Evolutionary conservation across 1,140 invertebrate species (phyloP).

Genomic region (Cryptotermes secundus): DNA sequence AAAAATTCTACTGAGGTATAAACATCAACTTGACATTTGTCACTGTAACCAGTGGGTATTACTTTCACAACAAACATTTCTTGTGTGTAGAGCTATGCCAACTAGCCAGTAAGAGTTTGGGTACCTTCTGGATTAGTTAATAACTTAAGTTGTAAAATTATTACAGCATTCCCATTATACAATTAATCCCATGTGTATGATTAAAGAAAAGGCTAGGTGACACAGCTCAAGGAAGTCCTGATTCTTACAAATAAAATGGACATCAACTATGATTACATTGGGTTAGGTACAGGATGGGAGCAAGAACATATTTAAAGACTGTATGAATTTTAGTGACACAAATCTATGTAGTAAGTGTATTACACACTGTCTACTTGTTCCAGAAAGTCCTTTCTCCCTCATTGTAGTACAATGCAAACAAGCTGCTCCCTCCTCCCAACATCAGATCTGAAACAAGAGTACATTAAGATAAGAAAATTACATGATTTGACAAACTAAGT

Average conservation of each 20-base stretch:
- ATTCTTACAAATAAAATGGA: background rate
- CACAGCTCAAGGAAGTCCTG: background rate
- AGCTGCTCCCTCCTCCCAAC: background rate
- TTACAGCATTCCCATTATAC: background rate
- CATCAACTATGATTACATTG: background rate
- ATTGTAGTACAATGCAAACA: background rate
- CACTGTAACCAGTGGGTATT: background rate
- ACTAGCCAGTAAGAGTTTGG: background rate
- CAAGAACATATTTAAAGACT: background rate
- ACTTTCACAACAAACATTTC: conserved; percentile 7
- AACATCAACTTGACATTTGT: background rate
- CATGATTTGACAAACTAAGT: too few relatives aligned
- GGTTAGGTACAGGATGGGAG: conserved; percentile 1
- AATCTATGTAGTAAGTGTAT: background rate
- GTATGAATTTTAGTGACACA: conserved; percentile 12
- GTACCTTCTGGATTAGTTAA: background rate
- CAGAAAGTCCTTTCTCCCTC: background rate
- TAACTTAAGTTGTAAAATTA: conserved; percentile 1
- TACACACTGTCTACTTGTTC: background rate
- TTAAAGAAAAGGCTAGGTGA: background rate
- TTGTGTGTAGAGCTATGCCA: background rate
- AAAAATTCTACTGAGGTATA: background rate
- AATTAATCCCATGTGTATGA: background rate
- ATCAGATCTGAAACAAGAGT: background rate
- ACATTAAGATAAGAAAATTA: too few relatives aligned